A percentile compares a stretch with the other conserved stretches of the same genome.
Evolutionary conservation across 2,113 vertebrate genomes (phyloP).

Genomic region (Urocolius indicus): DNA sequence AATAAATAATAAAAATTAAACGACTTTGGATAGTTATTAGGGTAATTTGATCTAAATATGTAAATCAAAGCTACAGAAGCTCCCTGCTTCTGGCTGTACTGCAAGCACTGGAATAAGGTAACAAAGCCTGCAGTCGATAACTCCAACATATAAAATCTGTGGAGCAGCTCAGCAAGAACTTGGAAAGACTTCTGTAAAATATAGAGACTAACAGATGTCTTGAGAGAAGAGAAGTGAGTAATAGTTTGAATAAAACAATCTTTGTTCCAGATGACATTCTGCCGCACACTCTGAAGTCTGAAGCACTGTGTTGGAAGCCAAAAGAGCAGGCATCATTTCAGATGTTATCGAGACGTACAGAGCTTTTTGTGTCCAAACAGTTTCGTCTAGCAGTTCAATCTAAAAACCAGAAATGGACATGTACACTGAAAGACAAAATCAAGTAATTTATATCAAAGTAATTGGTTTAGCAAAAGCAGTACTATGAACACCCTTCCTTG

Average conservation of each 20-base stretch:
- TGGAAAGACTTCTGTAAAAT: slow-evolving; percentile 18
- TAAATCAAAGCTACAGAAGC: background rate
- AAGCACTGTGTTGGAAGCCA: background rate
- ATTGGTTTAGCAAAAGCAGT: background rate
- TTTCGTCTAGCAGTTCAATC: background rate
- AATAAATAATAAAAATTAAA: background rate
- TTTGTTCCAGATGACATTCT: background rate
- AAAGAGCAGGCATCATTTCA: background rate
- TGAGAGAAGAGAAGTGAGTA: slow-evolving; percentile 16
- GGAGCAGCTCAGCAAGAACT: background rate
- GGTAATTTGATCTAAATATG: background rate
- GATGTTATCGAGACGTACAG: background rate
- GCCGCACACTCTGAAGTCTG: background rate
- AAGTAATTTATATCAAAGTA: background rate
- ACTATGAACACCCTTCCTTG: background rate
- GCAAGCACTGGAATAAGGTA: background rate
- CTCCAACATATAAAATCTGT: background rate
- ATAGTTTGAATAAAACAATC: background rate
- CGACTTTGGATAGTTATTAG: background rate
- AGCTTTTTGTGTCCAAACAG: background rate
- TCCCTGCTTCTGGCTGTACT: background rate
- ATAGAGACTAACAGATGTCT: slow-evolving; percentile 5
- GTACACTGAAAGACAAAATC: background rate
- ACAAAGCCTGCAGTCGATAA: background rate
- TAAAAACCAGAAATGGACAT: background rate